Evolutionary conservation across 2,113 vertebrate species (phyloP), one percentile per base, ranked within the genome.

Genomic region (Etheostoma cragini): DNA sequence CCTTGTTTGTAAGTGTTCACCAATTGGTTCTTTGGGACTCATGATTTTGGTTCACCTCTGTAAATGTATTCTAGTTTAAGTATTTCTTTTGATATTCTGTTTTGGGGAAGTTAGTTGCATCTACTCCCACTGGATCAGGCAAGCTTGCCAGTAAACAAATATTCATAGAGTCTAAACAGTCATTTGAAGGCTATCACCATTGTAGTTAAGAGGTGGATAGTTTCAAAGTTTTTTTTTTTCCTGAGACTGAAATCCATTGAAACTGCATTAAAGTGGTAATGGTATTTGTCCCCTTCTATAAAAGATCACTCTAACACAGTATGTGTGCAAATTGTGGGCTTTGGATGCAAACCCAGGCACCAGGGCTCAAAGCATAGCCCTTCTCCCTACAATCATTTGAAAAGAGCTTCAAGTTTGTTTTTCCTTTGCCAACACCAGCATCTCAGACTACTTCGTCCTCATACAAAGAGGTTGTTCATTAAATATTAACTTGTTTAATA

Each of bases 401-500:
- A 90, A 42, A 90, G 72, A 83, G 78, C 89, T 92, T 93, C 88
- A 89, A 95, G 95, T 95, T 95, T 95, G 94, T 94, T 95, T 95
- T 94, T 92, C 93, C 88, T 93, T 92, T 91, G 89, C 93, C 88
- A 88, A 91, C 87, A 87, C 89, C 57, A 79, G 88, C 81, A 58
- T 92, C 91, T 92, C 88, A 80, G 88, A 87, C 83, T 89, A 91
- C 91, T 92, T 92, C 85, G 74, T 90, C 91, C 88, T 90, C 94
- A 92, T 91, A 94, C 93, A 96, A 95, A 95, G 93, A 90, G 90
- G 85, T 83, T 88, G 73, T 90, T 93, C 92, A 96, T 95, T 94
- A 95, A 96, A 96, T 95, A 96, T 96, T 96, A 94, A 95, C 94
- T 93, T 94, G 91, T 94, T 93, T 94, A 96, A 96, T 95, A 96